A percentile compares a stretch with the other conserved stretches of the same genome.
Evolutionary conservation across 2,113 vertebrate genomes (phyloP).

Genomic region (Scytalopus superciliaris): DNA sequence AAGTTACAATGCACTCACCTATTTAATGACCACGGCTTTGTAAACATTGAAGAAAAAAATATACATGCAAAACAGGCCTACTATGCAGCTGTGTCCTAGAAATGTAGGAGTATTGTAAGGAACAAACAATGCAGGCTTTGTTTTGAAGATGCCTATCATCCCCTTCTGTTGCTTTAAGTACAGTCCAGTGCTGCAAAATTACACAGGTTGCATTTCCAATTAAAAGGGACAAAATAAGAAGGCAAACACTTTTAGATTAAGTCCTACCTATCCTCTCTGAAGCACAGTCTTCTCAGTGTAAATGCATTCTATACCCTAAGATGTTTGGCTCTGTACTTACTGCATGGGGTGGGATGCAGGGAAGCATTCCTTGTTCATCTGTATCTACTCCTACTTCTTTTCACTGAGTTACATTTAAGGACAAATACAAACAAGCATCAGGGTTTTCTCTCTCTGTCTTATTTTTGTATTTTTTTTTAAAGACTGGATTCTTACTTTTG

Average conservation of each 20-base stretch:
- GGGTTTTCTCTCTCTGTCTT: not conserved
- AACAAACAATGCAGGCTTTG: not conserved
- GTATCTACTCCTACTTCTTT: not conserved
- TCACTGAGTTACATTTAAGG: not conserved
- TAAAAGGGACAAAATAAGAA: not conserved
- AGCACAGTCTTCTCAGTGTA: not conserved
- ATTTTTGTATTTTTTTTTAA: not conserved
- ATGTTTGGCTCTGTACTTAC: not conserved
- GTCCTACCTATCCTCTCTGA: not conserved
- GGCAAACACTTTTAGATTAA: not conserved
- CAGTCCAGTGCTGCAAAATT: not conserved
- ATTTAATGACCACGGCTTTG: not conserved
- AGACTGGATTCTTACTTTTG: conserved; percentile 76
- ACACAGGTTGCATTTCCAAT: not conserved
- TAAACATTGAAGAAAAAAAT: not conserved
- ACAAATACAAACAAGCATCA: not conserved
- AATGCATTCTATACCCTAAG: not conserved
- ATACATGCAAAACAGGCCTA: not conserved
- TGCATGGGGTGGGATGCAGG: not conserved
- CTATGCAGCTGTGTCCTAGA: not conserved
- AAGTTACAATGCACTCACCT: not conserved
- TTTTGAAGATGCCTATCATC: not conserved
- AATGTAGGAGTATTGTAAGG: not conserved
- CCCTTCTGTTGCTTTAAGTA: not conserved
- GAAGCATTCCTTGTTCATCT: not conserved